phyloP scores from a whole-genome alignment of 2,113 vertebrate genomes.

The Pterocles orientalis region DNA sequence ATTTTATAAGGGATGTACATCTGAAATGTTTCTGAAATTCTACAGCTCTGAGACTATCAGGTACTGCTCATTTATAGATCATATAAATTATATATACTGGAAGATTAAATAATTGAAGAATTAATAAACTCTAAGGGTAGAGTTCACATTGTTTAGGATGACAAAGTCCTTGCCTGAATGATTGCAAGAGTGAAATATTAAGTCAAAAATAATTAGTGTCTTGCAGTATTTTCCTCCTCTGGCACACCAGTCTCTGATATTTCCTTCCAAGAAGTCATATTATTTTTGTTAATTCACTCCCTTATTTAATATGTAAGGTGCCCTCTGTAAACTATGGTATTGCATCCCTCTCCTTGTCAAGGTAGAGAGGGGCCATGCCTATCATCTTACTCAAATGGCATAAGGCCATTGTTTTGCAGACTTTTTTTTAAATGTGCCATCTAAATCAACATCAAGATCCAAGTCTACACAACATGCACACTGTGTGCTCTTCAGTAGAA shows the following conservation, averaged over 20 bases:
- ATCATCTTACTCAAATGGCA: background rate
- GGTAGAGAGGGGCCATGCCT: background rate
- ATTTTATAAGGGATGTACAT: background rate
- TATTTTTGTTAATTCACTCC: background rate
- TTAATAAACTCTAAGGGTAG: background rate
- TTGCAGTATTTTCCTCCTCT: background rate
- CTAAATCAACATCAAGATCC: background rate
- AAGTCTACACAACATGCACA: background rate
- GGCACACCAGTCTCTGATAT: background rate
- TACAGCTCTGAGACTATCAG: background rate
- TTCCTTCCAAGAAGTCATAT: background rate
- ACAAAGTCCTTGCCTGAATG: background rate
- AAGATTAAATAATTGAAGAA: background rate
- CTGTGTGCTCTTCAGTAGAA: background rate
- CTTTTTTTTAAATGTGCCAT: background rate
- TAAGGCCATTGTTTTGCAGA: background rate
- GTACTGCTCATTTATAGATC: background rate
- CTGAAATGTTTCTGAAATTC: background rate
- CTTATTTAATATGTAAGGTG: background rate
- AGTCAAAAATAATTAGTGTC: background rate
- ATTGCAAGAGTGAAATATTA: background rate
- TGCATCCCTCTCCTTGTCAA: background rate
- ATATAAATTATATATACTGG: background rate
- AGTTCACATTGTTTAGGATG: background rate
- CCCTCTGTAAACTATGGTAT: background rate